Percentiles rank a stretch among this genome's conserved stretches.
These are phyloP conservation scores for Neoseiulus cucumeris DNA, from an alignment of 1,140 invertebrate genomes.

Conservation along the genomic window DNA sequence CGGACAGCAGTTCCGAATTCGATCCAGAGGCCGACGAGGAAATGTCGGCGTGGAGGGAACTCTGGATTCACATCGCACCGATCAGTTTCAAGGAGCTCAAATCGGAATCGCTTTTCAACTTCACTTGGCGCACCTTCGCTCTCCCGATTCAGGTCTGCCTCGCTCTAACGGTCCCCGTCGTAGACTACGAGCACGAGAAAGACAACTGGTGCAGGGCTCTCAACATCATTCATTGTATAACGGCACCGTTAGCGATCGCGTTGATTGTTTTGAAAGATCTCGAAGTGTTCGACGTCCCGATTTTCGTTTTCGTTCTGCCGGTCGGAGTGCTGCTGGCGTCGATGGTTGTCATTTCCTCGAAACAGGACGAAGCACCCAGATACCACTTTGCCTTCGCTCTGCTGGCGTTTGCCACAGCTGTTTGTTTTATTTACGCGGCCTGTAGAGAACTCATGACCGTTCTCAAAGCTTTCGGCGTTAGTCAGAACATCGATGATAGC, in stretches of 20 bases:
- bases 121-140: background rate
- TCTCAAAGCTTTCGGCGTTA: background rate
- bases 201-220: conserved; percentile 1
- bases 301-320: background rate
- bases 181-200: conserved; percentile 6
- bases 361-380: background rate
- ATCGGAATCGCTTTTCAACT: background rate
- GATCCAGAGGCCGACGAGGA: background rate
- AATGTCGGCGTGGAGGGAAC: background rate
- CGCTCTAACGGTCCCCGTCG: background rate
- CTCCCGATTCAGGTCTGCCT: background rate
- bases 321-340: background rate
- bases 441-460: background rate
- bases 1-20: background rate
- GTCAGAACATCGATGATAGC: background rate
- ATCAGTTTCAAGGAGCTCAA: background rate
- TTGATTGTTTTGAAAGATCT: background rate
- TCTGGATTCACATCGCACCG: background rate
- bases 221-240: conserved; percentile 1
- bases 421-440: conserved; percentile 8
- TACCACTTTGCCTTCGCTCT: conserved; percentile 1
- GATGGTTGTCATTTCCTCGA: background rate
- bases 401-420: background rate
- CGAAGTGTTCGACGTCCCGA: background rate
- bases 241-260: background rate